A percentile compares a stretch with the other conserved stretches of the same genome.
These are phyloP conservation scores for Nesidiocoris tenuis DNA, from an alignment of 2,888 invertebrate genomes.

Conservation along the genomic window DNA sequence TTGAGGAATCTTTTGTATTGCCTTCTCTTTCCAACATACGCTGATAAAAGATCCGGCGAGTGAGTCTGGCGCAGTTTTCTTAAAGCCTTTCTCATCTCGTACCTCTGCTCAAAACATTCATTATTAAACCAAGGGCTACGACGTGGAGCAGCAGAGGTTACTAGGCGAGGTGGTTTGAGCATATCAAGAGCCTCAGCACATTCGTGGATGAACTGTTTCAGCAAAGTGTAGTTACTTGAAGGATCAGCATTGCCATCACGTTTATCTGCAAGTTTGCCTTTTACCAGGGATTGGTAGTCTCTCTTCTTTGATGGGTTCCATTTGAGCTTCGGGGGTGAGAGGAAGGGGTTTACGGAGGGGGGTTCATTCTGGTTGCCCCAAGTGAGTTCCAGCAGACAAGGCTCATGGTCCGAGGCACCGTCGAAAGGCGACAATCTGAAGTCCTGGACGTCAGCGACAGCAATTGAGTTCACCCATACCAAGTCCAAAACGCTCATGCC, in stretches of 20 bases:
- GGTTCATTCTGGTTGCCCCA: background rate
- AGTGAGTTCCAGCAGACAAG: background rate
- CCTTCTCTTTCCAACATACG: conserved; percentile 1
- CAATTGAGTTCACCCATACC: conserved; percentile 5
- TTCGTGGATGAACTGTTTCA: background rate
- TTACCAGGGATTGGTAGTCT: background rate
- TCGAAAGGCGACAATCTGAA: background rate
- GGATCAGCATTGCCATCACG: background rate
- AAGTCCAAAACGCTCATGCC: too few species aligned
- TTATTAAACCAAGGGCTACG: conserved; percentile 8
- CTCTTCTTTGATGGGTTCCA: background rate
- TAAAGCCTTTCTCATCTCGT: background rate
- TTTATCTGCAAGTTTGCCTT: background rate
- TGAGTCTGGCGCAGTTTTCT: background rate
- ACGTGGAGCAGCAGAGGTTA: background rate
- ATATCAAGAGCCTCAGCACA: conserved; percentile 1
- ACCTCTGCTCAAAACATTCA: background rate
- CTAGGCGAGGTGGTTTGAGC: background rate
- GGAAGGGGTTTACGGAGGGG: background rate
- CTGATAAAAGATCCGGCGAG: background rate
- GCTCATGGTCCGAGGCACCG: conserved; percentile 1
- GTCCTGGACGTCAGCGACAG: conserved; percentile 6
- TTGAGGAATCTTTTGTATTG: background rate
- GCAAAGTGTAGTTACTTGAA: background rate
- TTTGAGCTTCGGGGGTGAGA: background rate